Evolutionary conservation across 2,113 vertebrate genomes (phyloP).

Genomic region (Reinhardtius hippoglossoides): DNA sequence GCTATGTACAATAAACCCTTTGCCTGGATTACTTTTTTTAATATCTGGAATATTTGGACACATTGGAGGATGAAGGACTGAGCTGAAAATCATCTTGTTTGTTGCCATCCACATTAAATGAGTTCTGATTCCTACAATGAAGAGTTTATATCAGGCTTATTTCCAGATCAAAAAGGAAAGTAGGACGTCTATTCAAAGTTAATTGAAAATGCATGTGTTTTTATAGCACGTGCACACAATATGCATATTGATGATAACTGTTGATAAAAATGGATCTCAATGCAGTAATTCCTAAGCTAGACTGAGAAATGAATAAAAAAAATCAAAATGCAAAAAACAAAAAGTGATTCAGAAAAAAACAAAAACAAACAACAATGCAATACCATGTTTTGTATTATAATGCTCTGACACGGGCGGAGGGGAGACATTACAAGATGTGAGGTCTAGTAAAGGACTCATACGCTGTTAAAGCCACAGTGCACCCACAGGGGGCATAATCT

Average conservation of each 20-base stretch:
- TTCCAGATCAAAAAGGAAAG: neutral
- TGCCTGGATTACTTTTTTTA: conserved; percentile 15
- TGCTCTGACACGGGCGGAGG: neutral
- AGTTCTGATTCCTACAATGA: neutral
- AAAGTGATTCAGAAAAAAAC: neutral
- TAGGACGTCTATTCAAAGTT: neutral
- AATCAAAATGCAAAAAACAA: neutral
- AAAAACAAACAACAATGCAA: neutral
- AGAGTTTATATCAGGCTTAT: neutral
- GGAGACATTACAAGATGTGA: conserved; percentile 27
- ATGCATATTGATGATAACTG: neutral
- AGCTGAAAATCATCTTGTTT: neutral
- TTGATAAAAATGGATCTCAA: neutral
- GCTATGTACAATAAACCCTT: conserved; percentile 27
- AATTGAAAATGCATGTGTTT: neutral
- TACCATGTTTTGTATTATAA: conserved; percentile 3
- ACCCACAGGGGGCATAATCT: conserved; percentile 65
- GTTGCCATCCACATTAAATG: neutral
- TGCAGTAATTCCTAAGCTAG: too few species aligned
- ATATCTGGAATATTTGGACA: conserved; percentile 25
- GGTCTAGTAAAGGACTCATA: conserved; percentile 36
- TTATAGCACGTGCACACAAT: neutral
- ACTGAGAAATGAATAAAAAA: neutral
- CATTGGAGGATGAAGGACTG: conserved; percentile 1
- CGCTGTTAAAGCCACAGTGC: conserved; percentile 52